phyloP scores from a whole-genome alignment of 2,797 vertebrate genomes.

The Sebastes elongatus region DNA sequence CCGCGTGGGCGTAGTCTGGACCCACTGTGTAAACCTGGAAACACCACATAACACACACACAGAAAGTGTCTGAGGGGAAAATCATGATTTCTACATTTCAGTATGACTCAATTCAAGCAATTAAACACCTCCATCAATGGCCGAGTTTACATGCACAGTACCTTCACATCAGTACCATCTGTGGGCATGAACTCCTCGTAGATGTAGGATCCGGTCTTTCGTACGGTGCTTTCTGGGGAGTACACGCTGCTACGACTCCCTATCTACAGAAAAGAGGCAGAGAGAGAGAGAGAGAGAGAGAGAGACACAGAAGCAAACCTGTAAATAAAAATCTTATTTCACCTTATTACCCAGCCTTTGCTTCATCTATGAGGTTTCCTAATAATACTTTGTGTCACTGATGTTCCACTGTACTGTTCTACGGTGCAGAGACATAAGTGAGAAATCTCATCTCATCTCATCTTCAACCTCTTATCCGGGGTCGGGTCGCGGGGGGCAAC shows the following conservation, averaged over 20 bases:
- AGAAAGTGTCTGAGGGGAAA: background rate
- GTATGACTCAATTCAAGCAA: background rate
- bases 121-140: background rate
- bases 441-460: background rate
- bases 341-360: background rate
- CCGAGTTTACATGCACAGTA: conserved; percentile 37
- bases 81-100: background rate
- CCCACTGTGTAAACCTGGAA: conserved; percentile 91
- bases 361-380: too few species aligned
- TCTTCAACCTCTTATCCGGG: too few species aligned
- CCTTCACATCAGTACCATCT: conserved; percentile 97
- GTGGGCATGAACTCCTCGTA: conserved; percentile 99
- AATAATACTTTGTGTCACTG: background rate
- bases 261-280: conserved; percentile 81
- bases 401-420: background rate
- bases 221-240: conserved; percentile 93
- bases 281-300: background rate
- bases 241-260: conserved; percentile 98
- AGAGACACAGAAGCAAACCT: background rate
- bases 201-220: conserved; percentile 97
- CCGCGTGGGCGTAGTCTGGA: conserved; percentile 95
- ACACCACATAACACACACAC: background rate
- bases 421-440: too few species aligned
- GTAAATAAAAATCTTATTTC: background rate
- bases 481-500: too few species aligned